Conservation (phyloP, 2,113 vertebrate genomes). For the Cromileptes altivelis region DNA sequence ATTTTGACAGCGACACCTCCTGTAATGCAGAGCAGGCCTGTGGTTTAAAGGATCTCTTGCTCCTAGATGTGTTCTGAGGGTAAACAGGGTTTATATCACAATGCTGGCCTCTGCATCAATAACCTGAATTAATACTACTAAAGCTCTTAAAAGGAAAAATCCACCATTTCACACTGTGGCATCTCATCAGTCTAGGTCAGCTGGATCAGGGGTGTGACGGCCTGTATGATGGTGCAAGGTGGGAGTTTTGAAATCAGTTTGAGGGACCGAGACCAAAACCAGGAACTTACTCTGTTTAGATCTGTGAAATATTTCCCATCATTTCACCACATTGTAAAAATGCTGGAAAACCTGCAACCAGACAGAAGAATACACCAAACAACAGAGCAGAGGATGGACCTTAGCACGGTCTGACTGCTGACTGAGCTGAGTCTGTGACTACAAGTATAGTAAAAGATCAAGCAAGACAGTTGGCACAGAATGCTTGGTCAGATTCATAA, state of each 20-base stretch:
- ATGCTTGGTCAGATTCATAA: neutral
- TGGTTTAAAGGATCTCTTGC: neutral
- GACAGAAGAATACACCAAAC: neutral
- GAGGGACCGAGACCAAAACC: neutral
- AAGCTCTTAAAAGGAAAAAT: slow-evolving; percentile 18
- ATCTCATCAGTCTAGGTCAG: neutral
- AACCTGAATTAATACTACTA: neutral
- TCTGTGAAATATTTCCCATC: neutral
- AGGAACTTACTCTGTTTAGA: neutral
- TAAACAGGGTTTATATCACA: neutral
- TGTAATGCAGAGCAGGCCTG: neutral
- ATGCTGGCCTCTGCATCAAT: neutral
- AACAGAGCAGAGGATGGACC: neutral
- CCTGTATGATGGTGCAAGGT: neutral
- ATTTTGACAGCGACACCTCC: too few relatives aligned
- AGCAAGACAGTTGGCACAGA: neutral
- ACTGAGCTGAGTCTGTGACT: neutral
- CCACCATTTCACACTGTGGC: neutral
- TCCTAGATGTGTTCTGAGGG: neutral
- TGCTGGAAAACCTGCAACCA: neutral
- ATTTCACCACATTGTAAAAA: neutral
- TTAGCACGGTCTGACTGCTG: neutral
- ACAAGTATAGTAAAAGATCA: neutral
- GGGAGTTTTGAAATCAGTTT: neutral
- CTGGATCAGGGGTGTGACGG: neutral